Percentiles rank a stretch among this genome's conserved stretches.
These are phyloP conservation scores for Apeira syringaria DNA, from an alignment of 2,888 invertebrate genomes.

Conservation along the genomic window DNA sequence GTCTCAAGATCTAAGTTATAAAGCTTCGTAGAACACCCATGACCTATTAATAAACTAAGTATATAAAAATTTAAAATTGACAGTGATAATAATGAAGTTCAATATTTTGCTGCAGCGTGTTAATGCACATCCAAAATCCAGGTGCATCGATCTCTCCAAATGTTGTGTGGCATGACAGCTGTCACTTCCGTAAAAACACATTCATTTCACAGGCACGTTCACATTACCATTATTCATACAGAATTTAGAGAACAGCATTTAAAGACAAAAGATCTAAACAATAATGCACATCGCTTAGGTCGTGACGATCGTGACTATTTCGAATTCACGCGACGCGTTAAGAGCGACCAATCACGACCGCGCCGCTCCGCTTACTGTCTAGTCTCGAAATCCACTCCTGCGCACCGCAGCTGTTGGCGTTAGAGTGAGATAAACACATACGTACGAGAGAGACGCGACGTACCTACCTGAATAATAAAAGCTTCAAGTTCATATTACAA, in stretches of 20 bases:
- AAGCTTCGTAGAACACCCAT: not conserved
- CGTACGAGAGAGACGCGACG: conserved; percentile 49
- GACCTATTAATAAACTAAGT: not conserved
- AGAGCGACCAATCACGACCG: conserved; percentile 69
- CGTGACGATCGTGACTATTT: conserved; percentile 67
- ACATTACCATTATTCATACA: conserved; percentile 43
- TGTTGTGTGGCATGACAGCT: conserved; percentile 52
- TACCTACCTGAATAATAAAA: conserved; percentile 75
- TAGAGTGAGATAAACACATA: conserved; percentile 49
- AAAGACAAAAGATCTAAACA: conserved; percentile 44
- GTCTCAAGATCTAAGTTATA: not conserved
- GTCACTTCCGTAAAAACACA: conserved; percentile 43
- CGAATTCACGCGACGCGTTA: conserved; percentile 58
- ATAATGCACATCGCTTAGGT: conserved; percentile 55
- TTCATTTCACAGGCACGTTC: conserved; percentile 41
- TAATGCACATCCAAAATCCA: conserved; percentile 37
- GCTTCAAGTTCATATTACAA: conserved; percentile 59
- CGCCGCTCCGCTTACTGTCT: conserved; percentile 77
- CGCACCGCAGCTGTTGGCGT: conserved; percentile 62
- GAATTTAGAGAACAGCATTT: conserved; percentile 25
- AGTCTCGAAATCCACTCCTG: conserved; percentile 70
- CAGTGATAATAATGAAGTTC: conserved; percentile 18
- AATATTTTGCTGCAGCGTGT: conserved; percentile 29
- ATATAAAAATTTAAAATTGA: not conserved
- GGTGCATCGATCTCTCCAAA: conserved; percentile 48